Percentiles rank a stretch among this genome's conserved stretches.
phyloP scores from a whole-genome alignment of 2,113 vertebrate genomes.

The Gracilinanus agilis region DNA sequence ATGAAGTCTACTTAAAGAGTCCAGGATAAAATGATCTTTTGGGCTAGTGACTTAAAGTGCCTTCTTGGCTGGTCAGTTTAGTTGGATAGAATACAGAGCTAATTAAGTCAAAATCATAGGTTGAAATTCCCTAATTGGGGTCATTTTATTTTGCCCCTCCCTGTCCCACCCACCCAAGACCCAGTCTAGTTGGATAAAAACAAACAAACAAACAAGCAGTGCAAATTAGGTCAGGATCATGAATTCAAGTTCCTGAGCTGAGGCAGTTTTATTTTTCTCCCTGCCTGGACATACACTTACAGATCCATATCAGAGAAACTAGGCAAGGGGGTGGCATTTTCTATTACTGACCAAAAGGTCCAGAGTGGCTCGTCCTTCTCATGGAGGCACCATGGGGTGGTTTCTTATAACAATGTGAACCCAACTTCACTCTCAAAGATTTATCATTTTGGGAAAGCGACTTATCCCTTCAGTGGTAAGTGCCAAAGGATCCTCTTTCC shows the following conservation, averaged over 20 bases:
- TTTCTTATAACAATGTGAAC: background rate
- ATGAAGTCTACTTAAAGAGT: background rate
- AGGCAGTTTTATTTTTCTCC: background rate
- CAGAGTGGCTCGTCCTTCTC: background rate
- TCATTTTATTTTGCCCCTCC: background rate
- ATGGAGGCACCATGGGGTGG: background rate
- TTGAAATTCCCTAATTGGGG: background rate
- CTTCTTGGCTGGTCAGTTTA: background rate
- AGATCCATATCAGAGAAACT: background rate
- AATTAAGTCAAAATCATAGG: background rate
- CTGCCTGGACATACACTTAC: background rate
- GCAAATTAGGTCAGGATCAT: background rate
- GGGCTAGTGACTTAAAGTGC: background rate
- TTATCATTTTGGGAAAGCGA: background rate
- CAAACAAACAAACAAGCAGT: background rate
- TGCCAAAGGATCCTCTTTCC: background rate
- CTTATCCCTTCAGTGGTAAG: background rate
- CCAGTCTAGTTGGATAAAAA: background rate
- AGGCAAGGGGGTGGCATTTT: background rate
- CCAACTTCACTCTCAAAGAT: background rate
- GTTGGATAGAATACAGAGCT: background rate
- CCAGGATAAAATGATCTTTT: background rate
- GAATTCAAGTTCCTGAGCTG: background rate
- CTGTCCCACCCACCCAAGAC: background rate
- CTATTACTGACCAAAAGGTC: background rate